Conservation (phyloP, 1,140 invertebrate species). For the Helicorthomorpha holstii region DNA sequence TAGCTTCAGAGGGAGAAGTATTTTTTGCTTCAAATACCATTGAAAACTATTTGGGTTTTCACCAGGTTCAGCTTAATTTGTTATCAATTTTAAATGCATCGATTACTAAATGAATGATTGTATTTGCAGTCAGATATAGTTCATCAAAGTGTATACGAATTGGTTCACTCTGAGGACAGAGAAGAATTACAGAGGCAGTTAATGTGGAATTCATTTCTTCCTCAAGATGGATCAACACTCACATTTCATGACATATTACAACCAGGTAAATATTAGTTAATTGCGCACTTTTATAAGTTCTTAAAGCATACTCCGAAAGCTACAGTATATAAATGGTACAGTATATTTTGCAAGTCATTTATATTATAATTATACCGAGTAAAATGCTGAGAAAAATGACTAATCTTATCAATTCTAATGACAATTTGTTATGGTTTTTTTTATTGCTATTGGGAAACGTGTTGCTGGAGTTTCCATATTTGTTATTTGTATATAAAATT, state of each 20-base stretch:
- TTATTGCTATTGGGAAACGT: too few relatives aligned
- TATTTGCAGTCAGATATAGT: constrained; percentile 94
- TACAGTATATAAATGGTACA: too few relatives aligned
- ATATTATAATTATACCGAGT: too few relatives aligned
- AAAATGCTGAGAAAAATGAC: too few relatives aligned
- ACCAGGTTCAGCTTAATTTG: too few relatives aligned
- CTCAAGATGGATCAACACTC: constrained; percentile 40
- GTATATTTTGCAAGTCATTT: too few relatives aligned
- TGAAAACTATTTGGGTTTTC: constrained; percentile 98
- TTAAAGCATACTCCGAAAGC: background rate
- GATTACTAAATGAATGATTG: too few relatives aligned
- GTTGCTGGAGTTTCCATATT: too few relatives aligned
- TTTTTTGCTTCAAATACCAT: constrained; percentile 99
- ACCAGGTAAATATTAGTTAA: constrained; percentile 24
- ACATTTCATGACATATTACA: constrained; percentile 59
- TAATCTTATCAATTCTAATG: too few relatives aligned
- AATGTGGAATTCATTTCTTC: constrained; percentile 88
- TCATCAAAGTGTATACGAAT: constrained; percentile 94
- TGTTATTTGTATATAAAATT: too few relatives aligned
- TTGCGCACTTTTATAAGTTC: background rate
- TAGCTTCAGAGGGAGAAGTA: constrained; percentile 95
- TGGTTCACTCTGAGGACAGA: constrained; percentile 96
- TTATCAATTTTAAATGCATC: too few relatives aligned
- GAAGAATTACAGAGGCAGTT: constrained; percentile 92
- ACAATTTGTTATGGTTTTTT: too few relatives aligned